Evolutionary conservation across 2,113 vertebrate genomes (phyloP).

Genomic region (Fulmarus glacialis): DNA sequence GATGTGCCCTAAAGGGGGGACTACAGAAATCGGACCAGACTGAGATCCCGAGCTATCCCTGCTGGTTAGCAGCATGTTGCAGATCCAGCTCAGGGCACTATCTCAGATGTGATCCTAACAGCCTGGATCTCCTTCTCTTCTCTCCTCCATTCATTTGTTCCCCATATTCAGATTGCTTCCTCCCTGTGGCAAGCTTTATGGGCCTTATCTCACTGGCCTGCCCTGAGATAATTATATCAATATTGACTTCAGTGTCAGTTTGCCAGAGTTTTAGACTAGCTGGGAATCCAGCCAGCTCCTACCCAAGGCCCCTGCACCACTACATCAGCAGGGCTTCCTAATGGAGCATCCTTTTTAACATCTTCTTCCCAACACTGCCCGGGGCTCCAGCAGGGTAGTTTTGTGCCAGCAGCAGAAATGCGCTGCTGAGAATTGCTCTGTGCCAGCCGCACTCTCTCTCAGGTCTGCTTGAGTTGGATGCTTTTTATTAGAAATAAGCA

Average conservation of each 20-base stretch:
- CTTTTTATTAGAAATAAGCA: conserved; percentile 51
- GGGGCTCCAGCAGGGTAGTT: not conserved
- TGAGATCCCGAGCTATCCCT: not conserved
- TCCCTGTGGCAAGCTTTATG: not conserved
- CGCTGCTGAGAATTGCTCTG: not conserved
- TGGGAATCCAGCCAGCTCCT: conserved; percentile 31
- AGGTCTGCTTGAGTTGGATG: conserved; percentile 15
- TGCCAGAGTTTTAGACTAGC: not conserved
- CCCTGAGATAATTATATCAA: not conserved
- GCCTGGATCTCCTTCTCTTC: not conserved
- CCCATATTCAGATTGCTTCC: not conserved
- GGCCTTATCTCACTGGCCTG: not conserved
- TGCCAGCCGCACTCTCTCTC: not conserved
- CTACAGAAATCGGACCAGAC: not conserved
- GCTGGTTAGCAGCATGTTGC: not conserved
- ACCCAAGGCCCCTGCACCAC: not conserved
- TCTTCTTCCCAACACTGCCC: not conserved
- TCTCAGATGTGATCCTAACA: not conserved
- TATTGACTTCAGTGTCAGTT: not conserved
- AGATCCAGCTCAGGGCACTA: not conserved
- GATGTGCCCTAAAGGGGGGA: not conserved
- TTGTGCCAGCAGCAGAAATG: not conserved
- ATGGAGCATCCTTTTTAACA: not conserved
- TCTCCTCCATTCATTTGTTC: not conserved
- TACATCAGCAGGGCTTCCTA: conserved; percentile 1